phyloP scores from a whole-genome alignment of 1,140 invertebrate genomes.

The Meloidogyne hapla region DNA sequence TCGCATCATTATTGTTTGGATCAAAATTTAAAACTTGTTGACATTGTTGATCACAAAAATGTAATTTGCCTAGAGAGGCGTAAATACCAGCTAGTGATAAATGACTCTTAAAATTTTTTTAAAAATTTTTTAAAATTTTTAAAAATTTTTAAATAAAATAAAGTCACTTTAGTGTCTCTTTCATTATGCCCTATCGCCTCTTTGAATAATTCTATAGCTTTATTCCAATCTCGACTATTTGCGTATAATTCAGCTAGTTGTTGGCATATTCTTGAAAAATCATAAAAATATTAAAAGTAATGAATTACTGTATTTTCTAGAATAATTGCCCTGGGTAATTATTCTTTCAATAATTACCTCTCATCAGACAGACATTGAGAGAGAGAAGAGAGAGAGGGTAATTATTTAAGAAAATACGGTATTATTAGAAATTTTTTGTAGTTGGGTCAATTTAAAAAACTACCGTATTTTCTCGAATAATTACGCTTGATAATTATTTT shows the following conservation, averaged over 20 bases:
- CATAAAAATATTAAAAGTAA: constrained; percentile 15
- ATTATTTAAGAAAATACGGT: too few relatives aligned
- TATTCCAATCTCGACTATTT: constrained; percentile 71
- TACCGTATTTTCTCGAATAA: too few relatives aligned
- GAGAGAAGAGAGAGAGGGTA: too few relatives aligned
- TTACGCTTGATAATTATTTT: too few relatives aligned
- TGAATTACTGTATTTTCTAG: too few relatives aligned
- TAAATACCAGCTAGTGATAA: constrained; percentile 57
- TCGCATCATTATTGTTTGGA: constrained; percentile 83
- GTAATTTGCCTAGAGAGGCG: constrained; percentile 67
- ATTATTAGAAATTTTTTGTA: too few relatives aligned
- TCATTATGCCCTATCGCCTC: constrained; percentile 80
- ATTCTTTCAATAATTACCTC: too few relatives aligned
- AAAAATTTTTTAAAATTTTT: constrained; percentile 10
- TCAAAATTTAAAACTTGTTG: constrained; percentile 78
- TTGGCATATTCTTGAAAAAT: constrained; percentile 70
- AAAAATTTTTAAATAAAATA: background rate
- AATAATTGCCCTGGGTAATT: too few relatives aligned
- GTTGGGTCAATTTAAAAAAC: too few relatives aligned
- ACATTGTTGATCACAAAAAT: constrained; percentile 73
- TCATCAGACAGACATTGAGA: too few relatives aligned
- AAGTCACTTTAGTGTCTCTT: constrained; percentile 73
- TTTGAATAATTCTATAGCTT: constrained; percentile 77
- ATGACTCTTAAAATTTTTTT: constrained; percentile 44
- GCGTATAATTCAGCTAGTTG: constrained; percentile 73